These are phyloP conservation scores for Cygnus buccinator DNA, from an alignment of 2,113 vertebrate genomes.

Conservation along the genomic window DNA sequence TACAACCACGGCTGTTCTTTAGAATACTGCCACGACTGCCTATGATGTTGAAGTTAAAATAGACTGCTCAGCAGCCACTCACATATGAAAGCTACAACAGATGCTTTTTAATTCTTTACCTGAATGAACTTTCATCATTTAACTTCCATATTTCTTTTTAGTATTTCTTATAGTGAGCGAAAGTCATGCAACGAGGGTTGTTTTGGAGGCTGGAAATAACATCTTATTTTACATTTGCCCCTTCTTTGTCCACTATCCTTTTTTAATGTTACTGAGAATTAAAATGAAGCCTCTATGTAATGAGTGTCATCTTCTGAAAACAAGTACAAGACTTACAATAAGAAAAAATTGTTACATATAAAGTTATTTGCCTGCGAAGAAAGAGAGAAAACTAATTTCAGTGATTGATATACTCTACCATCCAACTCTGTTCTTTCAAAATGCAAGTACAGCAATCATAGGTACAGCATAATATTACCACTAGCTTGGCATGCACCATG, in stretches of 20 bases:
- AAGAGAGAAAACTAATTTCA: neutral
- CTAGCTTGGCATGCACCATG: neutral
- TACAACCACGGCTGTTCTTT: neutral
- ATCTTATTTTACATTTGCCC: neutral
- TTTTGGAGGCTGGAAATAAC: neutral
- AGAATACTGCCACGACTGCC: neutral
- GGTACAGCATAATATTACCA: neutral
- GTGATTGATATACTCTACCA: neutral
- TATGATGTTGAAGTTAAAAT: neutral
- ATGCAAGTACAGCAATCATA: rapidly evolving
- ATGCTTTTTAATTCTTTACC: neutral
- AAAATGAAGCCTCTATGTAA: neutral
- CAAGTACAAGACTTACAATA: neutral
- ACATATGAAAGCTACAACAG: neutral
- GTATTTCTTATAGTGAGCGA: neutral
- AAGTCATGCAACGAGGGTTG: neutral
- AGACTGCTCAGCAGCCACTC: neutral
- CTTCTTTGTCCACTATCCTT: neutral
- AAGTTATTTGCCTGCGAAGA: neutral
- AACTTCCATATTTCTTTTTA: neutral
- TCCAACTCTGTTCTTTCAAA: neutral
- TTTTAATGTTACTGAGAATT: neutral
- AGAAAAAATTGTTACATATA: neutral
- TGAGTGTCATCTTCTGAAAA: neutral
- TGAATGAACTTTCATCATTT: neutral